phyloP scores from a whole-genome alignment of 1,140 invertebrate species.

The Philopotamus ludificatus region DNA sequence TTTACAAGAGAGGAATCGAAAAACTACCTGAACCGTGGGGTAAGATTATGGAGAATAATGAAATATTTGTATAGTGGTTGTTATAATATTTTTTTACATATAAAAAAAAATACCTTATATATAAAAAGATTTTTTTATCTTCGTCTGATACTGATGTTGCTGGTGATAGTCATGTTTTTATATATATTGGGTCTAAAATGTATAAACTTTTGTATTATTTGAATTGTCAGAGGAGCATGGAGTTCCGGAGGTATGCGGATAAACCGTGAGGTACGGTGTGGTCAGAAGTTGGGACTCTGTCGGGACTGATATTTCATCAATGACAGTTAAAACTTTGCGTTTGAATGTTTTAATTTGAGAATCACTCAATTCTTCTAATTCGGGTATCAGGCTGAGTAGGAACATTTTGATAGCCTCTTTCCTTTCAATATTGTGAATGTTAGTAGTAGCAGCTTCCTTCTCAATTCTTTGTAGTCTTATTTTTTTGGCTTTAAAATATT shows the following conservation, averaged over 20 bases:
- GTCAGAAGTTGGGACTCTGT: conserved; percentile 8
- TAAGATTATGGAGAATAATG: too few species aligned
- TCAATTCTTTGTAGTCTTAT: conserved; percentile 26
- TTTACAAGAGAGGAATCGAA: too few species aligned
- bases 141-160: too few species aligned
- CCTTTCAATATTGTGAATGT: too few species aligned
- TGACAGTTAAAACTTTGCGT: conserved; percentile 35
- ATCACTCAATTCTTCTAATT: conserved; percentile 42
- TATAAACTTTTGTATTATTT: neutral
- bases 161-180: too few species aligned
- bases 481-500: conserved; percentile 43
- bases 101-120: too few species aligned
- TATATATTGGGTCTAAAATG: too few species aligned
- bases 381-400: conserved; percentile 41
- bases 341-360: conserved; percentile 42
- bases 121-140: too few species aligned
- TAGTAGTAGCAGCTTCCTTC: conserved; percentile 25
- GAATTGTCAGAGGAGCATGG: neutral
- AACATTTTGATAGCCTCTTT: conserved; percentile 42
- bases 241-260: neutral
- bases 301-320: conserved; percentile 41
- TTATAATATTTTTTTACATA: too few species aligned
- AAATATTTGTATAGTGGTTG: too few species aligned
- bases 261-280: neutral
- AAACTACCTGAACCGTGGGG: too few species aligned